Percentiles rank a stretch among this genome's conserved stretches.
These are phyloP conservation scores for Clanis bilineata DNA, from an alignment of 2,888 invertebrate species.

Conservation along the genomic window DNA sequence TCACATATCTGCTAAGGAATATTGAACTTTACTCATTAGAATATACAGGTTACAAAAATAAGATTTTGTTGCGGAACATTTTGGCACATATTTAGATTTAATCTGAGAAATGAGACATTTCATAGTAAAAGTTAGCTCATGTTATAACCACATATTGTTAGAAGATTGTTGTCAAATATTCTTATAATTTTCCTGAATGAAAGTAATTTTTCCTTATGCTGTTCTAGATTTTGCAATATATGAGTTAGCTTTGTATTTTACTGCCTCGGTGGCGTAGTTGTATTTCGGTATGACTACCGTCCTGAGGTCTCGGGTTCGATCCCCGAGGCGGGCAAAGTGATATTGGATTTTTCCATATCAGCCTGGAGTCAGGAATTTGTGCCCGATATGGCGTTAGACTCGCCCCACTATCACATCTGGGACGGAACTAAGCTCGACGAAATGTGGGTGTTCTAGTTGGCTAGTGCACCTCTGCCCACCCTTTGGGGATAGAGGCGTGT, in stretches of 20 bases:
- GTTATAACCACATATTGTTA: not conserved
- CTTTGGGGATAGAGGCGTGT: too few species aligned
- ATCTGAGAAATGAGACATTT: not conserved
- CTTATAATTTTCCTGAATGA: not conserved
- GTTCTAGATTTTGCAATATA: not conserved
- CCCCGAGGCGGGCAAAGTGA: too few species aligned
- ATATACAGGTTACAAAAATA: not conserved
- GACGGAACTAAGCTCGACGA: too few species aligned
- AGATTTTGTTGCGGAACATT: not conserved
- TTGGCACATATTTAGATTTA: not conserved
- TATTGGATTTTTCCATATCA: too few species aligned
- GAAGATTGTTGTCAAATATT: not conserved
- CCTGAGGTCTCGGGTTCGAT: too few species aligned
- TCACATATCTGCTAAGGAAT: not conserved
- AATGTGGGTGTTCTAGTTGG: too few species aligned
- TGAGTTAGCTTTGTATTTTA: not conserved
- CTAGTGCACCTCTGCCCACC: too few species aligned
- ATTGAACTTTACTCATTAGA: not conserved
- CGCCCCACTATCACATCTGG: too few species aligned
- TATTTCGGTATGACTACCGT: too few species aligned
- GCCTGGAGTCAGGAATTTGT: too few species aligned
- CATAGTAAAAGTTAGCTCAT: not conserved
- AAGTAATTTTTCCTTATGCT: not conserved
- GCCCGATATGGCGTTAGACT: too few species aligned
- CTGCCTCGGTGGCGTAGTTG: too few species aligned